Evolutionary conservation across 2,888 invertebrate species (phyloP).

Genomic region (Lordiphosa andalusiaca): DNA sequence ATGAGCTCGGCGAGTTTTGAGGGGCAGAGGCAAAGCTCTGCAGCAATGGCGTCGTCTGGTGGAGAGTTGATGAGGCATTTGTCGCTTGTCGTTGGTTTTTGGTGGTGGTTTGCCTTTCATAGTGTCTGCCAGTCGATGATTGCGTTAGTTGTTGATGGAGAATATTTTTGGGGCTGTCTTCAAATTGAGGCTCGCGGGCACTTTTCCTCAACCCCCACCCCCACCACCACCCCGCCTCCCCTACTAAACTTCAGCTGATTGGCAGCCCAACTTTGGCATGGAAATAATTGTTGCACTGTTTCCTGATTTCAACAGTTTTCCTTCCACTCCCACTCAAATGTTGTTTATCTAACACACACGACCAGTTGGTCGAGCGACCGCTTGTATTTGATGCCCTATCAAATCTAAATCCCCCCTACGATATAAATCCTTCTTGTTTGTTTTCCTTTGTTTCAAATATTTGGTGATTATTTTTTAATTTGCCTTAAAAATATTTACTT

Average conservation of each 20-base stretch:
- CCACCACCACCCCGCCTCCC: constrained; percentile 15
- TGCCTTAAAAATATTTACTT: constrained; percentile 73
- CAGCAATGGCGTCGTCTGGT: constrained; percentile 44
- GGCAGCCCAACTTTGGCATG: constrained; percentile 47
- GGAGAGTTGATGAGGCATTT: constrained; percentile 67
- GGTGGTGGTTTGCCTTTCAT: constrained; percentile 42
- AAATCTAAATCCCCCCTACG: constrained; percentile 25
- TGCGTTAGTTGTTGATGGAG: constrained; percentile 71
- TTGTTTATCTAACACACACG: constrained; percentile 64
- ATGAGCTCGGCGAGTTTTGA: constrained; percentile 4
- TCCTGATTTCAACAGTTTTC: constrained; percentile 52
- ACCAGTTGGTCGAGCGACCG: constrained; percentile 8
- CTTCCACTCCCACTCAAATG: constrained; percentile 53
- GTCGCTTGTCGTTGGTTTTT: constrained; percentile 48
- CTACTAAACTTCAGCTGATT: constrained; percentile 60
- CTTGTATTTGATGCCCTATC: constrained; percentile 27
- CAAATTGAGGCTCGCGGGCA: constrained; percentile 67
- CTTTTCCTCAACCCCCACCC: constrained; percentile 2
- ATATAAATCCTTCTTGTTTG: constrained; percentile 10
- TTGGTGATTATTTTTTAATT: constrained; percentile 76
- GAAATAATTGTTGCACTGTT: constrained; percentile 69
- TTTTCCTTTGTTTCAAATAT: constrained; percentile 56
- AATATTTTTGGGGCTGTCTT: constrained; percentile 37
- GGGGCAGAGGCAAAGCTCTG: constrained; percentile 14
- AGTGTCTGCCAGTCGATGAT: constrained; percentile 55